Base-by-base conservation (phyloP, 30 jellyfish, hydroid and myxozoan species). In the Sanderia malayensis region DNA sequence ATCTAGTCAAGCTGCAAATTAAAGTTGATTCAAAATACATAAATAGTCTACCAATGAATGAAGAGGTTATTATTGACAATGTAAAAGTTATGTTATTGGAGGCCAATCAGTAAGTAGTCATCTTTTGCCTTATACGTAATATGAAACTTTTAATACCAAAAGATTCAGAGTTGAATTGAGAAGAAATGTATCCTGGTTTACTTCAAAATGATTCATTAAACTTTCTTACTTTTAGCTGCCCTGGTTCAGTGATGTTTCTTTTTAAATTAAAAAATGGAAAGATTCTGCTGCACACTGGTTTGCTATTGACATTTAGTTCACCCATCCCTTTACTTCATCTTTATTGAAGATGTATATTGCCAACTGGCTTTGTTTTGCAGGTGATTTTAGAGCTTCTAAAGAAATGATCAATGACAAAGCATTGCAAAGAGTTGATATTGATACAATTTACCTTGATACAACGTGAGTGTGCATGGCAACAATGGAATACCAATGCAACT, bases 221-320 rank as follows among this genome's bases (percentile, higher is more conserved):
- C n/a, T n/a, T n/a, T n/a, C n/a, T n/a, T n/a, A n/a, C n/a, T 37
- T 74, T 37, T 70, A 90, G 98, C 61, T 90, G 98, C 67, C 98
- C 98, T 31, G 98, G 98, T 1, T 83, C 98, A 19, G 98, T 90
- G 24, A 76, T 90, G 95, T 83, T 90, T 44, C 92, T 90, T 2
- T 83, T 90, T 31, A 85, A 78, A 20, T 76, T 90, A 26, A 24
- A 44, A 22, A 49, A 70, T 73, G 93, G 93, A 2, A 31, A 68
- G 24, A 71, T 41, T 11, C 25, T 71, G 4, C 52, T 82, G 31
- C 94, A 82, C 49, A 82, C 94, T 15, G 94, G 94, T 81, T n/a
- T n/a, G n/a, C n/a, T n/a, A n/a, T n/a, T n/a, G n/a, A n/a, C n/a
- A n/a, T n/a, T n/a, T n/a, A n/a, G n/a, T n/a, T n/a, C n/a, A n/a